Base-by-base conservation (phyloP, 2,888 invertebrate genomes). In the Nephrocerus scutellatus region DNA sequence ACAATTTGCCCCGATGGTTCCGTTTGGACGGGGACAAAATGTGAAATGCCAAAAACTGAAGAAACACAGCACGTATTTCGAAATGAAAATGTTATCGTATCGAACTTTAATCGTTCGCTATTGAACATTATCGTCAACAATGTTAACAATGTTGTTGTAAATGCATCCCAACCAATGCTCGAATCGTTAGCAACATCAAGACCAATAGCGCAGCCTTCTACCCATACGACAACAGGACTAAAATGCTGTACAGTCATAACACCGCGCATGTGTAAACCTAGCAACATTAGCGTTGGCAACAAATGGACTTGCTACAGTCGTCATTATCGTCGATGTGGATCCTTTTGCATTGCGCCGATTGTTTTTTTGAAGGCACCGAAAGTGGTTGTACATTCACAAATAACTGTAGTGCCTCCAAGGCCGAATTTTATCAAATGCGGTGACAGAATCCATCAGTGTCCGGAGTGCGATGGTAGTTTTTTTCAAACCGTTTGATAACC, bases 181-280 rank as follows among this genome's bases (percentile, higher is more conserved):
- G 23, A 31, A 9, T 13, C 22, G 10, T n/a, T 14, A 13, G 8
- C 36, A 14, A 15, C 22, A 13, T 18, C 4, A 25, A 16, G 30
- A 28, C 9, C 9, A 6, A 6, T 20, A 7, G 7, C 16, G 6
- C 39, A 33, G 6, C 30, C 41, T 3, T 29, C 26, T 20, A 35
- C 38, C 9, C 45, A 43, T 9, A 21, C 6, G 36, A 36, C 9
- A 43, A 34, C 7, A 8, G 22, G 14, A 29, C 20, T 8, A 12
- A 45, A 44, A 3, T 63, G 63, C 36, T 63, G 63, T 35, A 49
- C 36, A 4, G 52, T 63, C 9, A 30, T 57, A 14, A 50, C 58
- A 0, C 65, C 63, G 2, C 50, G 59, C 1, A 47, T 51, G 6
- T 64, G 63, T 33, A 41, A 44, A 8, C n/a, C 26, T 30, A 28